Evolutionary conservation across 2,113 vertebrate genomes (phyloP), one percentile per base, ranked within the genome.

Genomic region (Bathybates hornii): DNA sequence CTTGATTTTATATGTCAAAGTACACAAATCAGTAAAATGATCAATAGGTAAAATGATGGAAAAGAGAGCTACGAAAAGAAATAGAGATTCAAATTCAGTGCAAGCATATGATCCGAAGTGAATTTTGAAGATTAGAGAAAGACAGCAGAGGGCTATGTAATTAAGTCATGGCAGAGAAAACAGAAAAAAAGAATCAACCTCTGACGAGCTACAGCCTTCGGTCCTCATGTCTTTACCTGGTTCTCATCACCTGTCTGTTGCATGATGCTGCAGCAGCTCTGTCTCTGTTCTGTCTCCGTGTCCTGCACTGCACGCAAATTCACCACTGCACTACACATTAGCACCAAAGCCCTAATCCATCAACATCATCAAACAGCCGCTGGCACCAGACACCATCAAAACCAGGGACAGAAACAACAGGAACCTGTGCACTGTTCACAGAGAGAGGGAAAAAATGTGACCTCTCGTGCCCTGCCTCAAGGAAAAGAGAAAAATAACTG

Each of bases 311-410:
- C 85, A 88, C 61, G 78, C 90, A 19, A 52, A 48, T 80, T 68
- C 66, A 32, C 56, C 54, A 24, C 27, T 87, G 82, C 57, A 54
- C 57, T 92, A 89, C 89, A 91, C 93, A 94, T 94, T 93, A 93
- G 91, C 91, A 82, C 85, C 82, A 86, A 29, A 88, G 89, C 82
- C 21, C 84, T 53, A 63, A 95, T 95, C 92, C 93, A 93, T 95
- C 94, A 94, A 66, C 93, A 86, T 89, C 87, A 94, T 89, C 93
- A 94, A 93, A 91, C 95, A 93, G 80, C 24, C 21, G 3, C 82
- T 61, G 89, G 88, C 87, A 91, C 80, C 91, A 90, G 87, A 36
- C 43, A 2, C 61, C 73, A 14, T 91, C 87, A 82, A 87, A 94
- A 86, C 87, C 88, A 92, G 85, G 87, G 85, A 85, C 89, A 21